Base-by-base conservation (phyloP, 2,113 vertebrate genomes). In the Daboia siamensis region DNA sequence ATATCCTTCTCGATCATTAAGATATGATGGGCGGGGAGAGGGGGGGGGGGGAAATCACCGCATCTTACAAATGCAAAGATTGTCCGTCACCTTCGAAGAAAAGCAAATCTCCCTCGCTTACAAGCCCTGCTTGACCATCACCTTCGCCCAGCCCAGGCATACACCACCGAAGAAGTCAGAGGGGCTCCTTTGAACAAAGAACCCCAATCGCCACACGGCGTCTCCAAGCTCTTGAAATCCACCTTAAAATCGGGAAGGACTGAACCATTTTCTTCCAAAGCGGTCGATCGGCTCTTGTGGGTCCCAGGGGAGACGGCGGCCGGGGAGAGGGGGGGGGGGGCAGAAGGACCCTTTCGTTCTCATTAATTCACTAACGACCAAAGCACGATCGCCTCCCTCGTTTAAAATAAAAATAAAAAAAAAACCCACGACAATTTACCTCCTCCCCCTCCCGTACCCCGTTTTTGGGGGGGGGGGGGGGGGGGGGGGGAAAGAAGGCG, bases 231-330 rank as follows among this genome's bases (percentile, higher is more conserved):
- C 0, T 2, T 12, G 46, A 89, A 55, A 55, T 91, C 96, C 95
- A 95, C 96, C 96, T 95, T 95, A 95, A 95, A 95, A 94, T 86
- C 39, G 56, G 92, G 92, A 91, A 20, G 96, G 96, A 93, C 86
- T 55, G 92, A 93, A 94, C 96, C 95, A 96, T 96, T 94, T 90
- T 39, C 54, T 52, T 21, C 61, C 88, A 93, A 89, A 93, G 94
- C 92, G 95, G 92, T 4, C 15, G 17, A 10, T 9, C 51, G 1
- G 12, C 33, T 12, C 12, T 23, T 4, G 4, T n/a, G 21, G 33
- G 20, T 48, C 4, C 56, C 26, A 9, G 17, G 61, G 2, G 1
- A 6, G 48, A 21, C 39, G 39, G 39, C 39, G 39, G 39, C 39
- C 39, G 39, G 20, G 54, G 48, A 51, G 48, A 51, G 48, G 48